Base-by-base conservation (phyloP, 2,113 vertebrate species). In the Melanotaenia duboulayi region DNA sequence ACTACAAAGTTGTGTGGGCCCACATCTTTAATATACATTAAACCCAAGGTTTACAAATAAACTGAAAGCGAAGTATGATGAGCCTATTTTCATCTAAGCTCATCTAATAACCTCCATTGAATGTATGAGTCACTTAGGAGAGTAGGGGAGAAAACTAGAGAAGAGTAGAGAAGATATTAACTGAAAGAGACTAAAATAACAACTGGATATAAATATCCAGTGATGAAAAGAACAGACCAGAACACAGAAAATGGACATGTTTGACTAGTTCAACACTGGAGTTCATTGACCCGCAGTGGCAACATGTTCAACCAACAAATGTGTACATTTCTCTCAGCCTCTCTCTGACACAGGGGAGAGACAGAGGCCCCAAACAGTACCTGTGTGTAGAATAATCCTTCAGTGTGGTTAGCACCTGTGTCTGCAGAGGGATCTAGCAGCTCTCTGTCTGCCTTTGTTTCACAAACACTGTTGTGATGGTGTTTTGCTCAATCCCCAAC, bases 401-500 rank as follows among this genome's bases (percentile, higher is more conserved):
- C 78, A 90, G 71, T 87, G 66, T 66, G 22, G 74, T 62, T 32
- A 58, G 55, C 81, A 89, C 67, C 73, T 88, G 84, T 88, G 89
- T 93, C 90, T 93, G 89, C 88, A 91, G 93, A 93, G 87, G 84
- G 86, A 90, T 93, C 92, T 78, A 90, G 92, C 75, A 87, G 76
- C 89, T 81, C 84, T 90, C 89, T 89, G 87, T 83, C 56, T 65
- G 71, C 74, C 64, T 87, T 87, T 90, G 90, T 89, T 90, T 83
- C 87, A 85, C 55, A 63, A 81, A 78, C 74, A 71, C 71, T 86
- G 85, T 54, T 82, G 72, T 87, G 70, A 48, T 82, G 73, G 64
- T 86, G 80, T 86, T 82, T 71, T 77, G 64, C 79, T 77, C 65
- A 37, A 67, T 72, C 69, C 72, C 73, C 63, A 66, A 52, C 72